Evolutionary conservation across 2,113 vertebrate genomes (phyloP).

Genomic region (Phaethon lepturus): DNA sequence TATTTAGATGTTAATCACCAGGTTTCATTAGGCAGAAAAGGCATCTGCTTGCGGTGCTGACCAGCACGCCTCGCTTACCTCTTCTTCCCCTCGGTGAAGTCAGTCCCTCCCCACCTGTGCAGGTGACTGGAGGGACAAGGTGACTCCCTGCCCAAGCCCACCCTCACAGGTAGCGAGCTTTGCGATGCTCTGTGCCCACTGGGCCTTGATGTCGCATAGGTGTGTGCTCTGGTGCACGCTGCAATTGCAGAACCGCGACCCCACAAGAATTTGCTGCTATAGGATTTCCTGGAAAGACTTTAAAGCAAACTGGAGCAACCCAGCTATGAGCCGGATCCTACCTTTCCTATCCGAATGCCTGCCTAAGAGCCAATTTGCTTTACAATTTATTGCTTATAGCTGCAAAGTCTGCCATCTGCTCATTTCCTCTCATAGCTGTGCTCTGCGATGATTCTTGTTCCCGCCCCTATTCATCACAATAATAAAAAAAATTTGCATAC

Average conservation of each 20-base stretch:
- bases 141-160: background rate
- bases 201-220: background rate
- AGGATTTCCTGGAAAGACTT: background rate
- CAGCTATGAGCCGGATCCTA: background rate
- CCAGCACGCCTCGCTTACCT: accelerated
- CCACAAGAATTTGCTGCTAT: background rate
- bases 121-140: background rate
- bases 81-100: background rate
- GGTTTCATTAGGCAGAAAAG: background rate
- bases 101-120: too few relatives aligned
- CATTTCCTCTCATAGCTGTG: background rate
- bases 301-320: background rate
- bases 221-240: too few relatives aligned
- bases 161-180: accelerated
- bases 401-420: conserved; percentile 40
- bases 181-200: background rate
- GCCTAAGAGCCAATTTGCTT: background rate
- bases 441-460: background rate
- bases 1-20: background rate
- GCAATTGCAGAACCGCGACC: accelerated
- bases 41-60: background rate
- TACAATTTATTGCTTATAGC: background rate
- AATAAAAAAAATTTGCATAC: background rate
- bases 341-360: background rate
- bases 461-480: background rate